Evolutionary conservation across 1,140 invertebrate genomes (phyloP), one percentile per base, ranked within the genome.

Genomic region (Philopotamus ludificatus): DNA sequence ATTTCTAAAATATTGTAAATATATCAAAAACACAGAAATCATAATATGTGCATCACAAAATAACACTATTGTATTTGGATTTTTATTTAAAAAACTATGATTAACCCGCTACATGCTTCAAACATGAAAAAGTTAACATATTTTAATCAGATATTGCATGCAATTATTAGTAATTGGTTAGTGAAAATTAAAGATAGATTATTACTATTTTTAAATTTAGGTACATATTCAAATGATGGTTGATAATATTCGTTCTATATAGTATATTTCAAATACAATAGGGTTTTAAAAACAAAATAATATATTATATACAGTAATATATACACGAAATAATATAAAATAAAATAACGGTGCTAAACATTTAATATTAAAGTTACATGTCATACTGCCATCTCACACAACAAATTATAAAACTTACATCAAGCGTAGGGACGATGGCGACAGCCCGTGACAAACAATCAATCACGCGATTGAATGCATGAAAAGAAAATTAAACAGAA

Each of bases 331-430:
- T 15, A 15, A 50, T 15, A 22, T 20, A 45, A 7, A 47, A 55
- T 7, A 54, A 26, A 15, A 55, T 44, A 55, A 55, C 12, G 2
- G 42, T 60, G 57, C 57, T 42, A 60, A 18, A 60, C 39, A 60
- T 15, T 42, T 42, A 57, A 44, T 21, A 53, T 22, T 21, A 22
- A 10, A 23, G 16, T 45, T 45, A 66, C 42, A 42, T 47, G 20
- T 55, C 28, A 55, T 34, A 67, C 60, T 42, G 65, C 66, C 66
- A 71, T 68, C 39, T 64, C 59, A 68, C 63, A 65, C 62, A 42
- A 50, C 45, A 62, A 63, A 70, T 70, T 76, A 77, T 74, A 74
- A 71, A 78, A 81, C 79, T 81, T 81, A 81, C 79, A 79, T 77
- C 72, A 79, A 80, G 77, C 78, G 70, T 59, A 55, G 67, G 73